Base-by-base conservation (phyloP, 2,113 vertebrate genomes). In the Colossoma macropomum region DNA sequence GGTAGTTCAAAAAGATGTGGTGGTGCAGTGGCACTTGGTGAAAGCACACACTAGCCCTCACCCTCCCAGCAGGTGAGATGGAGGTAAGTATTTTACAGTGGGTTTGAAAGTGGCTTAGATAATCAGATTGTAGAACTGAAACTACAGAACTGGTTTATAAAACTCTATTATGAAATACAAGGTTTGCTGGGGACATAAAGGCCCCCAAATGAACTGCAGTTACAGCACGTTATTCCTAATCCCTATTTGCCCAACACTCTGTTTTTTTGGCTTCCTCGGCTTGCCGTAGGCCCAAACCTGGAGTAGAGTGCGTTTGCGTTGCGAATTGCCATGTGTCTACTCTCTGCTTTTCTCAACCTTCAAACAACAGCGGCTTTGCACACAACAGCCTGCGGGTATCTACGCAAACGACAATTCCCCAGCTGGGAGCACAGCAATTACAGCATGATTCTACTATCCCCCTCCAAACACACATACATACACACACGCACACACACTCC, bases 361-460 rank as follows among this genome's bases (percentile, higher is more conserved):
- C 91, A 93, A 92, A 94, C 92, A 93, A 91, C 88, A 87, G 86
- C 86, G 86, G 86, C 80, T 83, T 74, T 41, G 73, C 81, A 70
- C 60, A 85, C 54, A 86, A 84, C 87, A 87, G 89, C 92, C 81
- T 79, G 70, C 86, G 87, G 91, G 89, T 88, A 84, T 88, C 82
- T 84, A 76, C 79, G 77, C 92, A 94, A 95, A 94, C 93, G 92
- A 91, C 85, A 82, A 82, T 80, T 87, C 90, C 88, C 90, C 90
- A 87, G 83, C 86, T 89, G 90, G 90, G 91, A 81, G 63, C 77
- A 62, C 27, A 77, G 78, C 85, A 84, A 77, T 81, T 84, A 84
- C 54, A 77, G 59, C 17, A 19, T 69, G 65, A 77, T 69, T 79
- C 75, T 25, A 68, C 32, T 41, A 1, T 54, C 62, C 68, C 19